Evolutionary conservation across 2,888 invertebrate species (phyloP), one percentile per base, ranked within the genome.

Genomic region (Teleogryllus oceanicus): DNA sequence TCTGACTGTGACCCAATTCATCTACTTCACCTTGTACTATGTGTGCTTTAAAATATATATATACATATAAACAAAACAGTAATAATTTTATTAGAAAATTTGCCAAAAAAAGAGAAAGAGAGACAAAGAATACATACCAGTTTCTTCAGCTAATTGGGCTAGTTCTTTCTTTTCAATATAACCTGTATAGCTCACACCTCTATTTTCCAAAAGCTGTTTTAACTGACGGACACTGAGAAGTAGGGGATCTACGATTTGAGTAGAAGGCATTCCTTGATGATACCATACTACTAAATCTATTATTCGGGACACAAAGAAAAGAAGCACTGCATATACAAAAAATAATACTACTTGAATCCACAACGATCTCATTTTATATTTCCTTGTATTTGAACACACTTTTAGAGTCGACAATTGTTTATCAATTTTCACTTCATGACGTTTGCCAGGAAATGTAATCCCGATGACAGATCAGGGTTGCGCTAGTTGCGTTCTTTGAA

Each of bases 81-180:
- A 37, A 37, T 8, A 37, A 37, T 8, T 37, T 37, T 37, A 37
- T 8, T 8, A 8, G 37, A 37, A 37, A 37, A 37, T 37, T 37
- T 37, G 37, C 37, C 12, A 76, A 1, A 76, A 18, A 76, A 24
- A 21, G 21, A 21, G 1, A 21, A 1, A 21, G 21, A 21, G 21
- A 21, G 21, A 21, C 21, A 1, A 21, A 21, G 21, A 21, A 37
- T 75, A 74, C 77, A 78, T 81, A 85, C 85, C 85, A 79, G 85
- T 84, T 62, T 82, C 84, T 80, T 84, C 81, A n/a, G 85, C 84
- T 21, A 85, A 80, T n/a, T 84, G 82, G 20, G 84, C 85, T 13
- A 85, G 82, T 78, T 85, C 85, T 81, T 84, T 83, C 79, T 84
- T 85, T 78, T 85, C 85, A n/a, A 84, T 82, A 82, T 84, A 84